Evolutionary conservation across 2,113 vertebrate genomes (phyloP).

Genomic region (Strix uralensis): DNA sequence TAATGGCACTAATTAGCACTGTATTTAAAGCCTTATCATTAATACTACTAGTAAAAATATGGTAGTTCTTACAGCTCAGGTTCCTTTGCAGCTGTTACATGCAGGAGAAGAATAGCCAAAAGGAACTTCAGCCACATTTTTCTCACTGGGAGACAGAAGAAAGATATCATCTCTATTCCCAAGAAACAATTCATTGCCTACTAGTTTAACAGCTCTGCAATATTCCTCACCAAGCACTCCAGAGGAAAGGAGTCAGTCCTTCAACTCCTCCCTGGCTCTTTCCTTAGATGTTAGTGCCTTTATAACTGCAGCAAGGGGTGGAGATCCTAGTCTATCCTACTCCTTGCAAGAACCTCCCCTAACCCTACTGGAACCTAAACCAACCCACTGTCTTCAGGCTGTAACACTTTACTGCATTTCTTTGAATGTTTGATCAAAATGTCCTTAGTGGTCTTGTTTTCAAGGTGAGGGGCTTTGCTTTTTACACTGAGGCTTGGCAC

Average conservation of each 20-base stretch:
- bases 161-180: neutral
- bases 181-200: neutral
- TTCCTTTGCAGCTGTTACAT: conserved; percentile 27
- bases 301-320: conserved; percentile 47
- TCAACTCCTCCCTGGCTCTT: neutral
- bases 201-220: neutral
- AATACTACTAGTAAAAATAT: neutral
- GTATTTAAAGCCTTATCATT: neutral
- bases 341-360: conserved; percentile 37
- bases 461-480: neutral
- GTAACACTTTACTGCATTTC: neutral
- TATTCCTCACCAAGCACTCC: neutral
- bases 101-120: conserved; percentile 10
- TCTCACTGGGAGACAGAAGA: neutral
- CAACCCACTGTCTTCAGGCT: neutral
- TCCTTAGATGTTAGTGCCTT: conserved; percentile 12
- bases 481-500: neutral
- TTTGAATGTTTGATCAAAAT: neutral
- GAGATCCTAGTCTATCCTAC: neutral
- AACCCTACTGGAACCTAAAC: neutral
- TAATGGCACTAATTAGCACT: neutral
- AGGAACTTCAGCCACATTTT: conserved; percentile 50
- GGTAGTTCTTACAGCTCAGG: conserved; percentile 53
- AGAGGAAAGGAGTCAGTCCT: neutral
- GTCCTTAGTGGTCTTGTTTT: neutral